Percentiles rank a stretch among this genome's conserved stretches.
Evolutionary conservation across 1,140 invertebrate genomes (phyloP).

Genomic region (Manduca sexta): DNA sequence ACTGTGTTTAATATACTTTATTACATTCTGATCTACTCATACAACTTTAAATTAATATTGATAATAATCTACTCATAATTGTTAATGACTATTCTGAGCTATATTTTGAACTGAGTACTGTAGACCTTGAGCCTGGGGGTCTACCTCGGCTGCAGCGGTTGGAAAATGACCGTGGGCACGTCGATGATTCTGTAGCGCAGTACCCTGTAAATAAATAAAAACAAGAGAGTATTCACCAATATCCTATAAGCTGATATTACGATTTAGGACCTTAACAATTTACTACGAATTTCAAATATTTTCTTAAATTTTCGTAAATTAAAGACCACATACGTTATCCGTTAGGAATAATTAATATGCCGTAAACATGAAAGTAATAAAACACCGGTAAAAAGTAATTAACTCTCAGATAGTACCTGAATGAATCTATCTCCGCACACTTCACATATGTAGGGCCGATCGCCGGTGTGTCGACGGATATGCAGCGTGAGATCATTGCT

Average conservation of each 20-base stretch:
- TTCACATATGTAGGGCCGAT: conserved; percentile 72
- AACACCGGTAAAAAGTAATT: too few species aligned
- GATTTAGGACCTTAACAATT: too few species aligned
- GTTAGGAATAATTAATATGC: too few species aligned
- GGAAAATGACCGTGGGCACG: conserved; percentile 47
- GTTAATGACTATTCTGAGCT: conserved; percentile 3
- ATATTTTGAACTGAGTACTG: conserved; percentile 20
- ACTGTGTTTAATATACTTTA: too few species aligned
- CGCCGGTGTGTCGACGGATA: conserved; percentile 73
- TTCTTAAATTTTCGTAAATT: too few species aligned
- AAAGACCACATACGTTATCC: too few species aligned
- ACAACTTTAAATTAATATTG: too few species aligned
- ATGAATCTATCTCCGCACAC: conserved; percentile 65
- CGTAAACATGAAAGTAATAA: too few species aligned
- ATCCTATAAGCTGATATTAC: too few species aligned
- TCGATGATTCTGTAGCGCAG: conserved; percentile 49
- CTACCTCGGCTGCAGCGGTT: conserved; percentile 8
- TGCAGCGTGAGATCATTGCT: conserved; percentile 75
- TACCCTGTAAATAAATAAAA: conserved; percentile 36
- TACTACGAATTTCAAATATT: too few species aligned
- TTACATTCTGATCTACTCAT: too few species aligned
- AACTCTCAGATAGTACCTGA: conserved; percentile 27
- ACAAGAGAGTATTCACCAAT: too few species aligned
- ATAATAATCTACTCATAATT: background rate
- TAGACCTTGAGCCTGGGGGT: conserved; percentile 12